Conservation (phyloP, 2,113 vertebrate species). For the Cygnus buccinator region DNA sequence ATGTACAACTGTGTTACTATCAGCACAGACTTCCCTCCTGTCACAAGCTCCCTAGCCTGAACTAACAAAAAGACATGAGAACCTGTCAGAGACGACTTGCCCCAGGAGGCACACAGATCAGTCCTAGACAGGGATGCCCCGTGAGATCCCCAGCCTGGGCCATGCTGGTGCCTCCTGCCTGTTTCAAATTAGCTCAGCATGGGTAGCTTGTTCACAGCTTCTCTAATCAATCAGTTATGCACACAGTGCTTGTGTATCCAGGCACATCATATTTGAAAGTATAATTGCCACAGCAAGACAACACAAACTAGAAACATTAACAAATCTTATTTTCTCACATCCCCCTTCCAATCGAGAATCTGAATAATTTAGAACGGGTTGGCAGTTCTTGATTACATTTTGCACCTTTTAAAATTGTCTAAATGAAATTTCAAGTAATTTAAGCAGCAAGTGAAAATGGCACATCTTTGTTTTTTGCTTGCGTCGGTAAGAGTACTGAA, state of each 20-base stretch:
- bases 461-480: background rate
- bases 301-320: constrained; percentile 50
- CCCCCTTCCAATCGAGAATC: background rate
- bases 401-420: constrained; percentile 12
- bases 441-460: background rate
- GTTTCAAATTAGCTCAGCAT: background rate
- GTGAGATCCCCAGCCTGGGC: background rate
- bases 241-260: background rate
- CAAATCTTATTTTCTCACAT: constrained; percentile 7
- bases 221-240: constrained; percentile 28
- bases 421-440: constrained; percentile 34
- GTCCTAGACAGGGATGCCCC: too few species aligned
- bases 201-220: constrained; percentile 1
- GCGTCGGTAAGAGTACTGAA: background rate
- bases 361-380: constrained; percentile 48
- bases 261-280: constrained; percentile 50
- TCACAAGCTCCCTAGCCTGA: background rate
- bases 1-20: background rate
- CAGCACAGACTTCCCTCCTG: background rate
- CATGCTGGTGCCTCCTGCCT: background rate
- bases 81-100: background rate
- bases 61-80: background rate
- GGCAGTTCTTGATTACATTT: constrained; percentile 51
- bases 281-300: constrained; percentile 64
- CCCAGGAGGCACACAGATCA: background rate